Conservation (phyloP, 1,140 invertebrate genomes). For the Chymomyza costata region DNA sequence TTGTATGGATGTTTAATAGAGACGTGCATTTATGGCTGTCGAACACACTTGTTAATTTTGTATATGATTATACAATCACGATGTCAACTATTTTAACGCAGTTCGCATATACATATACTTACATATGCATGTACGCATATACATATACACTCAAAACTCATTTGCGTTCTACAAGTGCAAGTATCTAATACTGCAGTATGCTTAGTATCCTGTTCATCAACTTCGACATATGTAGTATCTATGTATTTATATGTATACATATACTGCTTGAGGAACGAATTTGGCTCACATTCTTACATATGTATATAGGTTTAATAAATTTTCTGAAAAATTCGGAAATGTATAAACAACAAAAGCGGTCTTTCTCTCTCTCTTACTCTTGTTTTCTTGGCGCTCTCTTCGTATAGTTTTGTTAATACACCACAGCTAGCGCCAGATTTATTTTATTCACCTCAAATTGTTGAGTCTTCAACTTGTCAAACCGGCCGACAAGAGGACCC, state of each 20-base stretch:
- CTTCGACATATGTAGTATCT: neutral
- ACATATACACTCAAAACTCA: constrained; percentile 1
- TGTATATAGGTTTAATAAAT: no score
- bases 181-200: constrained; percentile 1
- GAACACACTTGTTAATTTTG: no score
- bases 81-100: no score
- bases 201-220: neutral
- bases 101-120: neutral
- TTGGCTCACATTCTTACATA: constrained; percentile 27
- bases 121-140: neutral
- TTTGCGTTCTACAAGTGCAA: neutral
- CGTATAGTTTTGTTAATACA: no score
- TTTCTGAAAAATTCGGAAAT: constrained; percentile 41
- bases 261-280: constrained; percentile 3
- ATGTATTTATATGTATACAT: constrained; percentile 8
- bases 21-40: no score
- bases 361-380: constrained; percentile 12
- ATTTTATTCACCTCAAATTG: constrained; percentile 65
- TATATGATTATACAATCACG: no score
- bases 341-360: constrained; percentile 12
- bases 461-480: constrained; percentile 72
- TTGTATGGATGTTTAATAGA: no score
- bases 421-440: constrained; percentile 28
- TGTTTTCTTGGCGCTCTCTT: constrained; percentile 24
- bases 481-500: constrained; percentile 65